Base-by-base conservation (phyloP, 2,113 vertebrate species). In the Mustela lutreola region DNA sequence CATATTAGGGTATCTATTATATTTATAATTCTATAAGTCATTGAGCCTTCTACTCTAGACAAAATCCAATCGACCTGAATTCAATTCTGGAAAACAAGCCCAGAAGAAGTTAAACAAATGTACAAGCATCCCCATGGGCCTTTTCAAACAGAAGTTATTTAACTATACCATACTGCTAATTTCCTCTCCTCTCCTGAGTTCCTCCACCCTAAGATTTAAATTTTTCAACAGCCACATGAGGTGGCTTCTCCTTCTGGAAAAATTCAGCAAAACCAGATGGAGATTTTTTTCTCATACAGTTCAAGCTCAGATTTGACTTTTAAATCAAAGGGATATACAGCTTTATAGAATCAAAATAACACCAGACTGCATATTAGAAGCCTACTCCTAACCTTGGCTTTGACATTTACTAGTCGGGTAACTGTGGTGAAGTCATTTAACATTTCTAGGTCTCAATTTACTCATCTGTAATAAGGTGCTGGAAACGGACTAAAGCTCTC, bases 141-240 rank as follows among this genome's bases (percentile, higher is more conserved):
- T 83, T 75, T 89, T 93, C 71, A 50, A 95, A 84, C 7, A 60
- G 24, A 73, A 81, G 24, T 78, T 75, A 92, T 89, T 75, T 56
- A 84, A 90, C 76, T 39, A 79, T 9, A 93, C 24, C 53, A 73
- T 2, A 85, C 36, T 58, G 42, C n/a, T 78, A 36, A 80, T 75
- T 90, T 70, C 81, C 33, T 93, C 85, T 89, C 7, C 63, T 75
- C 89, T 89, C 62, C 53, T 76, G 28, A 76, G 33, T 73, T 95
- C 79, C 78, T 11, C 21, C 33, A 90, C 36, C 58, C 6, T 81
- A 81, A 18, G 50, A 76, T 90, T 87, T 79, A 86, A 79, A 78
- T 56, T 95, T 96, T 89, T 95, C 39, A 85, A 21, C 42, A 96
- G 56, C 14, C 50, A 94, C 31, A 95, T 11, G 11, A 81, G 42